Evolutionary conservation across 1,140 invertebrate species (phyloP), one percentile per base, ranked within the genome.

Genomic region (Wasmannia auropunctata): DNA sequence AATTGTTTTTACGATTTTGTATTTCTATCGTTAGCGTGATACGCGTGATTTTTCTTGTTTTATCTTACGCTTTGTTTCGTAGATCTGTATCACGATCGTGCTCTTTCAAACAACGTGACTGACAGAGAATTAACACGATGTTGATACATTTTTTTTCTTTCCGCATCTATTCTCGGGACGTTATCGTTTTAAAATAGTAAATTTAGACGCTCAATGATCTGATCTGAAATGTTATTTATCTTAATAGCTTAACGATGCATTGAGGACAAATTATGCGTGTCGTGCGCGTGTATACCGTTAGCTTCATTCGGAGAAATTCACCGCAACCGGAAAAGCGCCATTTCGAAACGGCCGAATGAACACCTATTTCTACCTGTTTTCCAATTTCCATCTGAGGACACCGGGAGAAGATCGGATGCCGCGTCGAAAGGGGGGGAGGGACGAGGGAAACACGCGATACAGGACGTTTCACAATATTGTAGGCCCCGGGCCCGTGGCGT

Each of bases 391-490:
- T 22, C 31, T 40, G 80, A 87, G 69, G 62, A 88, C 54, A 74
- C 28, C n/a, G 49, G 25, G 11, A 51, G 25, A 4, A 87, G 88
- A 90, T 89, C 69, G 54, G 56, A 89, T 75, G 40, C 31, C 6
- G 10, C 37, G 40, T 25, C n/a, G 60, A 63, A 34, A 31, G 22
- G 65, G 63, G n/a, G 37, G 46, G 22, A 14, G 6, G 43, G 54
- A 43, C n/a, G 25, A 28, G 40, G 16, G 19, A 14, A 51, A 58
- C 43, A 37, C 22, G 51, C 62, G 72, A 90, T 90, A 88, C 84
- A 86, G 75, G 67, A 84, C 83, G 87, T 90, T 88, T 91, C 89
- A 91, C 90, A 90, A 91, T 90, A 91, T 91, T 90, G 86, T 90
- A 69, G 85, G 43, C 54, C 25, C 34, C 8, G 72, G 37, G 19